Conservation (phyloP, 2,113 vertebrate genomes). For the Gymnobelideus leadbeateri region DNA sequence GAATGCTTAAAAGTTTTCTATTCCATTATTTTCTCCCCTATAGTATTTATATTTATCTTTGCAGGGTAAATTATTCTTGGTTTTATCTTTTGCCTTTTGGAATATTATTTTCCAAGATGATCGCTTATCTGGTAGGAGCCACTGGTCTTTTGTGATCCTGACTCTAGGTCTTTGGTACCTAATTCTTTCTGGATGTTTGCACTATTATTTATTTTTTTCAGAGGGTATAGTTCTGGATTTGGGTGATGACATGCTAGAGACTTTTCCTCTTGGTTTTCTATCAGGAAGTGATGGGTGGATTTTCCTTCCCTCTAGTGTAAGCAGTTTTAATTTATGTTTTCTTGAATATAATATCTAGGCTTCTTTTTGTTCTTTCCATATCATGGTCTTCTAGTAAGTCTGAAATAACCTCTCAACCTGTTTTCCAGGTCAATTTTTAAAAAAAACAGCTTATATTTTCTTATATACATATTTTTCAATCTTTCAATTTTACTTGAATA, state of each 20-base stretch:
- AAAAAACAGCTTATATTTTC: no score
- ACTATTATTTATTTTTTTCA: no score
- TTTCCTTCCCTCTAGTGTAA: background rate
- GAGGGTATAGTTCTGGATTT: no score
- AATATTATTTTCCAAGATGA: background rate
- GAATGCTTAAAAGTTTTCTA: background rate
- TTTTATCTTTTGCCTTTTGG: background rate
- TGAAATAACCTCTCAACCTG: background rate
- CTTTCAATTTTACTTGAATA: background rate
- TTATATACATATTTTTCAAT: no score
- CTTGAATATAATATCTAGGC: background rate
- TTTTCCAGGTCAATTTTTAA: background rate
- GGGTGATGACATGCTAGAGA: no score
- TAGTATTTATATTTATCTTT: background rate
- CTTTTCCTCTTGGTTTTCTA: background rate
- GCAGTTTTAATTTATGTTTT: background rate
- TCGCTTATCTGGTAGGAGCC: background rate
- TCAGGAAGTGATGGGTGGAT: background rate
- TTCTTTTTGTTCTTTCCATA: background rate
- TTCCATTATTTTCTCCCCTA: background rate
- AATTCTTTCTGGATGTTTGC: background rate
- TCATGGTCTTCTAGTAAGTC: background rate
- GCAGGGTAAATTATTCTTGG: background rate
- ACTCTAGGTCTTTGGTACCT: background rate
- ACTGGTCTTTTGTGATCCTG: background rate